These are phyloP conservation scores for Pimephales promelas DNA, from an alignment of 2,113 vertebrate genomes.

Conservation along the genomic window DNA sequence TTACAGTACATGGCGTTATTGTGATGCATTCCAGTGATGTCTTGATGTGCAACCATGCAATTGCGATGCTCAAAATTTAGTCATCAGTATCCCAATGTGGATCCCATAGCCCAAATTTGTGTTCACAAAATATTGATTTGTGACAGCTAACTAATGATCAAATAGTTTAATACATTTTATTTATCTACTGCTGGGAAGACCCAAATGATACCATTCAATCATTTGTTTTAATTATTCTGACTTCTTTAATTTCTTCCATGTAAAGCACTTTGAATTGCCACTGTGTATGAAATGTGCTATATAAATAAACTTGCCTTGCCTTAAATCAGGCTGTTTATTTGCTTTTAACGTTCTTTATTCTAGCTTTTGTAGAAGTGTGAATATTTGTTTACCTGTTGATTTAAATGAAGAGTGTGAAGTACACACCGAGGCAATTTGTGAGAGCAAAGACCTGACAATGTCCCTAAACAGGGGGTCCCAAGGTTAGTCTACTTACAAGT, in stretches of 20 bases:
- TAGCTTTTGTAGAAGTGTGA: not conserved
- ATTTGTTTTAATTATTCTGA: no score
- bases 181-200: not conserved
- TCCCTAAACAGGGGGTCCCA: constrained; percentile 37
- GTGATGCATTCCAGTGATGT: not conserved
- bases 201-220: not conserved
- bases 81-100: not conserved
- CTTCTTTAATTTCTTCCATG: no score
- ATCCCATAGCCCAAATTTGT: not conserved
- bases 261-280: no score
- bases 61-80: not conserved
- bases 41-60: not conserved
- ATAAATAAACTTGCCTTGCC: no score
- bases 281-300: no score
- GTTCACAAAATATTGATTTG: not conserved
- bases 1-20: not conserved
- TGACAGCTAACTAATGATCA: not conserved
- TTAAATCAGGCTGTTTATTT: not conserved
- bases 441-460: constrained; percentile 35
- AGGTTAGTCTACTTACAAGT: constrained; percentile 44
- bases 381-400: constrained; percentile 22
- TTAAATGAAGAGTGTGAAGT: constrained; percentile 17
- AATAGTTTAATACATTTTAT: not conserved
- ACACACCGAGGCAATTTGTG: constrained; percentile 25
- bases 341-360: not conserved